phyloP scores from a whole-genome alignment of 2,113 vertebrate genomes.

The Scartelaos histophorus region DNA sequence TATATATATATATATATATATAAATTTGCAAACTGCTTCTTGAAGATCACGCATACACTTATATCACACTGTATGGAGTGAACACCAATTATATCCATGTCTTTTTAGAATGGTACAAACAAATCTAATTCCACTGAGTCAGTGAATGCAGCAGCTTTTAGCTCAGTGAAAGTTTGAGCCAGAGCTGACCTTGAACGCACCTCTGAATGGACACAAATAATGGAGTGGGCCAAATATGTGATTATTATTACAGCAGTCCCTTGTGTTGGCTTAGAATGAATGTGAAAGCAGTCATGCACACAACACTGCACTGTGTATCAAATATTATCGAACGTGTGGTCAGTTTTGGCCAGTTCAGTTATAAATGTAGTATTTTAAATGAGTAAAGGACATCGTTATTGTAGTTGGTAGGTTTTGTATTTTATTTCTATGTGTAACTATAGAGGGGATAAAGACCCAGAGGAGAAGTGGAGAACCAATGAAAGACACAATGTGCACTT shows the following conservation, averaged over 20 bases:
- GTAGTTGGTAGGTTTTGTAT: not conserved
- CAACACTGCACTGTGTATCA: conserved; percentile 14
- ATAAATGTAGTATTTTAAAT: not conserved
- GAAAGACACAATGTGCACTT: no score
- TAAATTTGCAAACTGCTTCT: not conserved
- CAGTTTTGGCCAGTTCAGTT: not conserved
- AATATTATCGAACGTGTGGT: conserved; percentile 7
- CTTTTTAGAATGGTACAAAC: not conserved
- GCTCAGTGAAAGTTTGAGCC: not conserved
- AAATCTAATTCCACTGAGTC: not conserved
- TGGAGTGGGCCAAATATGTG: conserved; percentile 11
- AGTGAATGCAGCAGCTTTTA: not conserved
- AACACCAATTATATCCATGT: not conserved
- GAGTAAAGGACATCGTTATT: not conserved
- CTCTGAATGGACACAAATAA: conserved; percentile 16
- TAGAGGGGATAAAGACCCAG: no score
- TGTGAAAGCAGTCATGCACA: conserved; percentile 34
- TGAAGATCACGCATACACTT: no score
- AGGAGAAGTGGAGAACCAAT: no score
- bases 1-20: no score
- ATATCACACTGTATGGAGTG: not conserved
- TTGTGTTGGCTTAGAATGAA: conserved; percentile 24
- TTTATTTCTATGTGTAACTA: not conserved
- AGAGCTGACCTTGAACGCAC: conserved; percentile 20
- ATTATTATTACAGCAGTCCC: conserved; percentile 29